Conservation (phyloP, 2,888 invertebrate species). For the Andrena haemorrhoa region DNA sequence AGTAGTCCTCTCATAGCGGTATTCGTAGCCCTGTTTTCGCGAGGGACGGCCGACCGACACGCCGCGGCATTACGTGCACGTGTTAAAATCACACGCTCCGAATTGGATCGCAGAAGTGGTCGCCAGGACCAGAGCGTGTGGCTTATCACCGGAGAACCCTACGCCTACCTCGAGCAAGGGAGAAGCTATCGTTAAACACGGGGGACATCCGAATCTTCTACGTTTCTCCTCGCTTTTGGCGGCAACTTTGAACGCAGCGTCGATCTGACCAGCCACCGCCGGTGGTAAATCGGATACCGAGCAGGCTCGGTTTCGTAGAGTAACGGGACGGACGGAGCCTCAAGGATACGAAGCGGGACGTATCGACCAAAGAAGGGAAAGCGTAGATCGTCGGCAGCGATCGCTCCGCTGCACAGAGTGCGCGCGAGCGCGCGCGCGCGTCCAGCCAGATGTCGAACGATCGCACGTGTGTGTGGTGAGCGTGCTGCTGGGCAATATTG, state of each 20-base stretch:
- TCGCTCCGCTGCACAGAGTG: conserved; percentile 25
- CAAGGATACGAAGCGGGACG: not conserved
- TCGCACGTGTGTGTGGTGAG: conserved; percentile 7
- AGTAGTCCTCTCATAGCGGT: conserved; percentile 60
- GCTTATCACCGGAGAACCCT: not conserved
- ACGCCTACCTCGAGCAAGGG: not conserved
- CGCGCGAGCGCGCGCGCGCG: conserved; percentile 48
- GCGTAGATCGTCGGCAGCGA: conserved; percentile 26
- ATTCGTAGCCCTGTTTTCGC: conserved; percentile 67
- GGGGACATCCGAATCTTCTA: conserved; percentile 9
- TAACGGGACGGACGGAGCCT: not conserved
- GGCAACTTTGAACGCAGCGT: conserved; percentile 56
- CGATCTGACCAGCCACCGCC: not conserved
- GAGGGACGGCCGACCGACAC: conserved; percentile 61
- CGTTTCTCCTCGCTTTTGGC: conserved; percentile 52
- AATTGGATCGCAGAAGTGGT: conserved; percentile 30
- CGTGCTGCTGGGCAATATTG: not conserved
- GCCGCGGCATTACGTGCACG: conserved; percentile 55
- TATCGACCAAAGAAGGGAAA: conserved; percentile 36
- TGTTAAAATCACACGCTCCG: conserved; percentile 62
- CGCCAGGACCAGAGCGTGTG: not conserved
- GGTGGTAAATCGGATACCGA: no score
- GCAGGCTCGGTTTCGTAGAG: not conserved
- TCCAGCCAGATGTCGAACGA: not conserved
- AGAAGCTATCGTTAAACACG: not conserved